Evolutionary conservation across 30 jellyfish, hydroid and myxozoan species (phyloP).

Genomic region (Aurelia coerulea): DNA sequence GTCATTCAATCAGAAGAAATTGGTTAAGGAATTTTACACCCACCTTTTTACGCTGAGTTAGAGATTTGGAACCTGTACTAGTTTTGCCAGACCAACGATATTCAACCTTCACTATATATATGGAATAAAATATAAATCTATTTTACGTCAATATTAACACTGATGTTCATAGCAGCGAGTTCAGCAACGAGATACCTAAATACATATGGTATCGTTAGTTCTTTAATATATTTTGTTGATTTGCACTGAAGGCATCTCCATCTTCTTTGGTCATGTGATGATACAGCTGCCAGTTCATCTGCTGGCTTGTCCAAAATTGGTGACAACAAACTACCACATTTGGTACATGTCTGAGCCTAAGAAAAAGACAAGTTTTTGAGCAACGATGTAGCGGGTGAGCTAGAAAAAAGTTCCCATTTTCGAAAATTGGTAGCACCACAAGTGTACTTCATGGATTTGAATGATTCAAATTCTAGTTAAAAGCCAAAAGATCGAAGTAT

Average conservation of each 20-base stretch:
- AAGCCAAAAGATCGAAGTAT: no score
- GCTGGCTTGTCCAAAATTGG: constrained; percentile 88
- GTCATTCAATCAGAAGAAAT: no score
- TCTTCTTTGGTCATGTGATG: constrained; percentile 68
- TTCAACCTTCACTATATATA: no score
- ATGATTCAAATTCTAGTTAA: no score
- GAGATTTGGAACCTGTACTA: no score
- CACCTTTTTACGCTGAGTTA: no score
- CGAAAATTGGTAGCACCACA: no score
- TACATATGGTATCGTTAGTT: constrained; percentile 88
- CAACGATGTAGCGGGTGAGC: no score
- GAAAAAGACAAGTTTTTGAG: not conserved
- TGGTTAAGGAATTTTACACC: no score
- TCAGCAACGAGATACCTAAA: constrained; percentile 94
- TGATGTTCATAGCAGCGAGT: constrained; percentile 97
- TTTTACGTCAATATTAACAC: constrained; percentile 74
- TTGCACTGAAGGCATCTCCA: constrained; percentile 91
- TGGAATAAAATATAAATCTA: not conserved
- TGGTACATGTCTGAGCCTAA: constrained; percentile 88
- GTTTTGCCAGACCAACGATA: no score
- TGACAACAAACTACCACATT: constrained; percentile 91
- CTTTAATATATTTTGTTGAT: constrained; percentile 53
- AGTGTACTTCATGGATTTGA: no score
- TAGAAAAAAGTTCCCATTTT: no score
- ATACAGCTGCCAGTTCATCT: constrained; percentile 73